Base-by-base conservation (phyloP, 1,140 invertebrate species). In the Heterodera schachtii region DNA sequence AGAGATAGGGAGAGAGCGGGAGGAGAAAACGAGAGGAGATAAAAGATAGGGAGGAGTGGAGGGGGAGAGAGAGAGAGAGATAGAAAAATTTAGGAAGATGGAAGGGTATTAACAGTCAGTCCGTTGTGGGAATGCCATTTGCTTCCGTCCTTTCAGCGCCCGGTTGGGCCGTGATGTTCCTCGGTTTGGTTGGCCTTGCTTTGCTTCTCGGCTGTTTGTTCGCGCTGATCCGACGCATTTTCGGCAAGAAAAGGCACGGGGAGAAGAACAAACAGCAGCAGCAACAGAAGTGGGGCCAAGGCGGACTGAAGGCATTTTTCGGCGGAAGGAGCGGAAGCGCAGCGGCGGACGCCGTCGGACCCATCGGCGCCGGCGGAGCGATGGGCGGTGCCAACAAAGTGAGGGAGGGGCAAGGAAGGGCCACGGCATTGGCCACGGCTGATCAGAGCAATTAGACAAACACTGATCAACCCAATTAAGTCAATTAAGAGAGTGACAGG, bases 161-260 rank as follows among this genome's bases (percentile, higher is more conserved):
- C n/a, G 89, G 89, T 80, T 89, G 88, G 88, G 88, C 82, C 31
- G 87, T 89, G 41, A 87, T 90, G 47, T 88, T 89, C 79, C 74
- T 89, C 11, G 89, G 89, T 44, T 82, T 90, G 75, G 67, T 89
- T 21, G 81, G 73, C 47, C 46, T 89, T 49, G 79, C 87, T 9
- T 84, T 89, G 43, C 81, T 90, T 5, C 85, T 90, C 11, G 79
- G 83, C 47, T 86, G 83, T 75, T 85, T 84, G 43, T 89, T 79
- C 75, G 67, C 82, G 11, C 52, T 88, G n/a, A 86, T 89, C 31
- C 85, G 88, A 16, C 89, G 87, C 75, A 60, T 90, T 60, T 89
- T 90, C 73, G 88, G 86, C 77, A 89, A 89, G 79, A 90, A 90
- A 67, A 70, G 88, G 64, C 88, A 89, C 81, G 88, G 88, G 44